Evolutionary conservation across 2,888 invertebrate genomes (phyloP).

Genomic region (Agonopterix heracliana): DNA sequence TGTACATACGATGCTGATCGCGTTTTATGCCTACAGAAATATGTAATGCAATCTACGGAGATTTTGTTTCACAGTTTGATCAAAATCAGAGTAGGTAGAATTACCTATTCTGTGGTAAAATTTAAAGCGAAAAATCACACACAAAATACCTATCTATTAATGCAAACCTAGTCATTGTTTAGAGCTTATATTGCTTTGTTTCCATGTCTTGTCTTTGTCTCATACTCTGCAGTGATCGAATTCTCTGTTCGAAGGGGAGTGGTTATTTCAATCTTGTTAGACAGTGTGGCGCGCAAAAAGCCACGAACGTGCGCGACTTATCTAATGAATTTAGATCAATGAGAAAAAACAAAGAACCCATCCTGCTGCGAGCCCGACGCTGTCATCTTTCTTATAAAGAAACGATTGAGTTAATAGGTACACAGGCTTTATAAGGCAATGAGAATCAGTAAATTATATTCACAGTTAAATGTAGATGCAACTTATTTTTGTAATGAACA

Average conservation of each 20-base stretch:
- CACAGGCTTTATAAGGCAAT: conserved; percentile 13
- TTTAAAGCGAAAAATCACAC: too few species aligned
- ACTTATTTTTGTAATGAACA: too few species aligned
- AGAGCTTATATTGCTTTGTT: conserved; percentile 9
- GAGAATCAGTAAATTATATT: background rate
- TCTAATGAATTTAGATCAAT: conserved; percentile 64
- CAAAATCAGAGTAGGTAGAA: too few species aligned
- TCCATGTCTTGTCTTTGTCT: conserved; percentile 20
- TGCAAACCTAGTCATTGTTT: too few species aligned
- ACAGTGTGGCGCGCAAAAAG: conserved; percentile 63
- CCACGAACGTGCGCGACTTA: conserved; percentile 36
- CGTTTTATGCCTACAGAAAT: too few species aligned
- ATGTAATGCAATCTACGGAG: too few species aligned
- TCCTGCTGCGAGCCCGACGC: conserved; percentile 16
- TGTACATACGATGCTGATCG: too few species aligned
- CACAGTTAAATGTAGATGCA: too few species aligned
- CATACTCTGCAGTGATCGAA: conserved; percentile 47
- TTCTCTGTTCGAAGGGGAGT: conserved; percentile 45
- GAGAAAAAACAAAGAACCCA: conserved; percentile 38
- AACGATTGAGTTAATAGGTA: conserved; percentile 16
- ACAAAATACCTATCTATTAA: too few species aligned
- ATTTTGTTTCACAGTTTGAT: too few species aligned
- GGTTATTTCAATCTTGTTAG: conserved; percentile 67
- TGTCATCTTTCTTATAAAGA: conserved; percentile 13
- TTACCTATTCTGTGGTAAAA: too few species aligned